Conservation (phyloP, 2,888 invertebrate species). For the Taenaris catops region DNA sequence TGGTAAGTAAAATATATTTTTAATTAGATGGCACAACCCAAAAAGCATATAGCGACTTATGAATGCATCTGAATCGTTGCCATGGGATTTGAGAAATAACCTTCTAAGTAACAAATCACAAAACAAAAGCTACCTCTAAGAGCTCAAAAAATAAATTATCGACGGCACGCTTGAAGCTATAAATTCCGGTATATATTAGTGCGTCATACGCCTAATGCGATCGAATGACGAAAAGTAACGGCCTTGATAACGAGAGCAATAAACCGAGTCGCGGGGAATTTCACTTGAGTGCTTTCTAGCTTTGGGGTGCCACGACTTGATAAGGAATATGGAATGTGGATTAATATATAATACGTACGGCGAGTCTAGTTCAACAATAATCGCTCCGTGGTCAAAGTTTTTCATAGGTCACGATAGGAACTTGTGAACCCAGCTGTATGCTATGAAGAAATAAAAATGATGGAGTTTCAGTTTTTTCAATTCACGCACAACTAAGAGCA, state of each 20-base stretch:
- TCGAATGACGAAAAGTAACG: conserved; percentile 72
- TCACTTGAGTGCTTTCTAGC: conserved; percentile 54
- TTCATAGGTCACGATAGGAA: neutral
- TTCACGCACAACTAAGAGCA: no score
- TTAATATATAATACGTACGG: conserved; percentile 15
- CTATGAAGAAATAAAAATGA: no score
- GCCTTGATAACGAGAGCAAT: conserved; percentile 67
- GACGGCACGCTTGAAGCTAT: conserved; percentile 20
- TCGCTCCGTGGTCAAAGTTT: neutral
- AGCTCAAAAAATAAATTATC: conserved; percentile 15
- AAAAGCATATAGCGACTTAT: no score
- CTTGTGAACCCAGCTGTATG: conserved; percentile 1
- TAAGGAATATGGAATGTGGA: conserved; percentile 28
- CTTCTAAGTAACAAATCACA: no score
- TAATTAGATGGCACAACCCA: no score
- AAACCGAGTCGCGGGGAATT: conserved; percentile 58
- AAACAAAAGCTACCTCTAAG: no score
- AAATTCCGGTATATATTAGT: conserved; percentile 32
- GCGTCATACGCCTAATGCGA: conserved; percentile 61
- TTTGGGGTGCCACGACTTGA: conserved; percentile 33
- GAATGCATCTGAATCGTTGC: no score
- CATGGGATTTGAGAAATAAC: no score
- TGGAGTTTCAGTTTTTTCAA: no score
- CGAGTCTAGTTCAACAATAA: conserved; percentile 4
- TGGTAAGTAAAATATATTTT: no score